phyloP scores from a whole-genome alignment of 2,888 invertebrate genomes.

The Drosophila gaucha region DNA sequence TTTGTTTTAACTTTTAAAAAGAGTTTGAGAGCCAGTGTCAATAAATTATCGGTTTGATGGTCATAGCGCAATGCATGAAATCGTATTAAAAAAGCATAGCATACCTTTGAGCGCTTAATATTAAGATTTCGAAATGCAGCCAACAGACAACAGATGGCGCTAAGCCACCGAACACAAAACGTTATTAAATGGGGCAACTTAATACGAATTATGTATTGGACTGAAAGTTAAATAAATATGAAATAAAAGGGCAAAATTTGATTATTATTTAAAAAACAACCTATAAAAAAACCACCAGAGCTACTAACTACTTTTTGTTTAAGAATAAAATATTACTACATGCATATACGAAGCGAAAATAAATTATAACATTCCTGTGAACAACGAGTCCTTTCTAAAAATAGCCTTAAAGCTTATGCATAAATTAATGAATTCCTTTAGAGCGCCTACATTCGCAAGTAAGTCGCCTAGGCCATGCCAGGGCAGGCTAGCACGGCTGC shows the following conservation, averaged over 20 bases:
- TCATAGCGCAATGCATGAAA: neutral
- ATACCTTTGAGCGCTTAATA: slow-evolving; percentile 9
- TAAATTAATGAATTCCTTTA: slow-evolving; percentile 38
- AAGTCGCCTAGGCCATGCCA: slow-evolving; percentile 17
- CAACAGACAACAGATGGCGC: slow-evolving; percentile 16
- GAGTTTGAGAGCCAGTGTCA: neutral
- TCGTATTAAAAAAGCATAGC: slow-evolving; percentile 13
- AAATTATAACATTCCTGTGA: slow-evolving; percentile 10
- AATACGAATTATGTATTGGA: too few relatives aligned
- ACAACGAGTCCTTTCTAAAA: slow-evolving; percentile 38
- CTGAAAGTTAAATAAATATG: neutral
- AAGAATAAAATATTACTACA: neutral
- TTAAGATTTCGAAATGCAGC: neutral
- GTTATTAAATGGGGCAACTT: too few relatives aligned
- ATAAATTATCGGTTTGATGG: slow-evolving; percentile 5
- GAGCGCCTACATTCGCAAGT: slow-evolving; percentile 11
- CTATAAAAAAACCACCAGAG: neutral
- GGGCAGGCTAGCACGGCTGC: slow-evolving; percentile 19
- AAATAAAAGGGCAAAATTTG: neutral
- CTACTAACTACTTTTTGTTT: neutral
- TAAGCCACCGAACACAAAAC: fast-evolving
- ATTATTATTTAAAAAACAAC: too few relatives aligned
- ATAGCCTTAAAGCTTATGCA: slow-evolving; percentile 34
- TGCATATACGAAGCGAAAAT: neutral
- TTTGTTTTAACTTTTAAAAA: neutral